phyloP scores from a whole-genome alignment of 2,797 vertebrate species.

The Atherinosoma microstoma region DNA sequence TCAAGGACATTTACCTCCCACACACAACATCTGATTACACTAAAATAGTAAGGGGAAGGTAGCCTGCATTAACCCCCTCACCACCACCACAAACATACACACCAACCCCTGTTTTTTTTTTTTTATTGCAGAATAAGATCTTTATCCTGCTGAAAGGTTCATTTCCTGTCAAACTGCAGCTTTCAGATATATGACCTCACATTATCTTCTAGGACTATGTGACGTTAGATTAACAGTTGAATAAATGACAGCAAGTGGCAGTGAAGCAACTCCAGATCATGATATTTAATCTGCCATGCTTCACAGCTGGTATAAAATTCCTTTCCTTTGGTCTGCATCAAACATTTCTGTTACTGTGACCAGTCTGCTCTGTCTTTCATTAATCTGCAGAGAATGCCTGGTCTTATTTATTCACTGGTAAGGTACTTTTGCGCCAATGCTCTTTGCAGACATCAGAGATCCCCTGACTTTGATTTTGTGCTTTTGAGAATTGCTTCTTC shows the following conservation, averaged over 20 bases:
- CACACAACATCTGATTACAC: constrained; percentile 31
- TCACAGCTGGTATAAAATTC: neutral
- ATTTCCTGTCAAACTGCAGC: no score
- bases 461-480: no score
- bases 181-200: no score
- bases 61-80: constrained; percentile 5
- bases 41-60: constrained; percentile 33
- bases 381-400: neutral
- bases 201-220: no score
- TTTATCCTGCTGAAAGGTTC: no score
- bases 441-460: neutral
- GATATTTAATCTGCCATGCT: neutral
- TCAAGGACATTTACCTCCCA: constrained; percentile 44
- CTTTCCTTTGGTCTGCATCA: neutral
- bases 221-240: no score
- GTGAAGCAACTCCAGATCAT: neutral
- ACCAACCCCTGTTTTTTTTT: no score
- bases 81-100: no score
- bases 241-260: no score
- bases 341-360: neutral
- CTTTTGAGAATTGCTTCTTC: no score
- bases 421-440: neutral
- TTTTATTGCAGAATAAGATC: no score
- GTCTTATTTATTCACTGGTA: neutral
- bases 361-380: neutral